A percentile compares a stretch with the other conserved stretches of the same genome.
Conservation (phyloP, 2,888 invertebrate genomes). For the Mesorhabditis belari region DNA sequence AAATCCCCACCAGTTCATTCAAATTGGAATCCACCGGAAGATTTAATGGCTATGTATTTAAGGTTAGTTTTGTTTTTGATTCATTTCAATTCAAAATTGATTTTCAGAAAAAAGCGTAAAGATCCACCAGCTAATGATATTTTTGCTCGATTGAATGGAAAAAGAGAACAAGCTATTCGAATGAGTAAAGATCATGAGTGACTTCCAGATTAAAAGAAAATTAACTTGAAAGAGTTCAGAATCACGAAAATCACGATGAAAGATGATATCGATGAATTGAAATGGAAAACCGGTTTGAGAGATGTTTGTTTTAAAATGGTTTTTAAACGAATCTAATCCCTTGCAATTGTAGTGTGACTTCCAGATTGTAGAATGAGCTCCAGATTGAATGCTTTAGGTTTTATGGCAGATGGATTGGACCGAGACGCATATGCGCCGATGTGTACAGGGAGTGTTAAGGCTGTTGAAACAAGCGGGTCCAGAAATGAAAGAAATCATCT, state of each 20-base stretch:
- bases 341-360: no score
- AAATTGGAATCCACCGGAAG: background rate
- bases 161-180: background rate
- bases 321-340: background rate
- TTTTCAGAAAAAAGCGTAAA: background rate
- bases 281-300: conserved; percentile 35
- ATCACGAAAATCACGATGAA: conserved; percentile 29
- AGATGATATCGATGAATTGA: conserved; percentile 43
- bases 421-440: conserved; percentile 46
- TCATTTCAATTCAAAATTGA: background rate
- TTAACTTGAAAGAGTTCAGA: conserved; percentile 1
- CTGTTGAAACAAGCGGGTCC: conserved; percentile 31
- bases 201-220: background rate
- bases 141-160: background rate
- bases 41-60: background rate
- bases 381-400: no score
- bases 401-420: conserved; percentile 50
- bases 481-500: conserved; percentile 23
- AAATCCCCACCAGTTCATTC: background rate
- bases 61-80: no score
- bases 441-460: conserved; percentile 35
- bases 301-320: conserved; percentile 25
- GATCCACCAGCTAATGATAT: background rate
- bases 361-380: no score
- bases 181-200: background rate